Evolutionary conservation across 2,888 invertebrate genomes (phyloP), one percentile per base, ranked within the genome.

Genomic region (Euzetes globulus): DNA sequence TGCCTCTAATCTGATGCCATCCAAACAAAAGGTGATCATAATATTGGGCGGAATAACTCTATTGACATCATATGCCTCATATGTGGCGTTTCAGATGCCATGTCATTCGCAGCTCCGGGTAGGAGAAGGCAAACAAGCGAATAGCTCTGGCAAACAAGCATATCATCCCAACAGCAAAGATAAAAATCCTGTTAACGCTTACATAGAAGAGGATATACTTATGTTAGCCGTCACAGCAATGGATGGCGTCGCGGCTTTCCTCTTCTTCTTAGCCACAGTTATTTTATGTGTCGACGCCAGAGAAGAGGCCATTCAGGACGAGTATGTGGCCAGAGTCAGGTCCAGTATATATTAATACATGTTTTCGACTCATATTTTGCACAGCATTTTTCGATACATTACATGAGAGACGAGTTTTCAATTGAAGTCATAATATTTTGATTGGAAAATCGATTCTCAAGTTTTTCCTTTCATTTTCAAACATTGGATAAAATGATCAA

Each of bases 261-360:
- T 74, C 13, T 58, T 74, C 25, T 29, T 74, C 37, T 22, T 74
- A 15, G 41, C 58, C 1, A 74, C 74, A 13, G 45, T 74, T 29
- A 41, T 71, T n/a, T 60, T 74, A 29, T 74, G 74, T 60, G 33
- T 50, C 3, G 74, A 74, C 55, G 74, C 74, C 6, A 52, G 74
- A n/a, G 74, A 74, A 37, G 74, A 74, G 55, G 74, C 74, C 15
- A 74, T 74, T 71, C 74, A 74, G 25, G 74, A 74, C 55, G 74
- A 74, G 47, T 74, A 74, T 63, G 74, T 74, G 55, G 74, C 74
- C 33, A 22, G 74, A 25, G 74, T 74, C 27, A 74, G 74, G 41
- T 58, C 74, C 11, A 74, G 74, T 45, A 71, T 71, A 11, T 74
- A 74, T 25, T 74, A 27, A 74, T 60, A 41, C 1, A 11, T 41